A percentile compares a stretch with the other conserved stretches of the same genome.
Evolutionary conservation across 2,797 vertebrate genomes (phyloP).

Genomic region (Alfaro cultratus): DNA sequence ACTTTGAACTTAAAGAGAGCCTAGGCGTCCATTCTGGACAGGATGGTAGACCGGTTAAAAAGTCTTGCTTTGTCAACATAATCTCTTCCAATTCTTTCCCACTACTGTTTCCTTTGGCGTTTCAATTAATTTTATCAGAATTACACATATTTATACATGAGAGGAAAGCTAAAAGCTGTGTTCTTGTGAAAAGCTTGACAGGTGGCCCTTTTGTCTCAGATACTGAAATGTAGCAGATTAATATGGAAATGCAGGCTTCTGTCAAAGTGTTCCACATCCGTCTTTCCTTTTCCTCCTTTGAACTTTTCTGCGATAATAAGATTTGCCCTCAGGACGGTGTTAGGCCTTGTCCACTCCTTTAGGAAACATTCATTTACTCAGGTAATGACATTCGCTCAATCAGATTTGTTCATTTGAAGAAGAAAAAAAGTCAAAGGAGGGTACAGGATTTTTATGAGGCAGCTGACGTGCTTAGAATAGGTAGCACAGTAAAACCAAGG

Average conservation of each 20-base stretch:
- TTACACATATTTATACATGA: slow-evolving; percentile 84
- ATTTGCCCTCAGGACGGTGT: slow-evolving; percentile 75
- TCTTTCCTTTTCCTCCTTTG: slow-evolving; percentile 63
- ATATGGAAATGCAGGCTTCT: slow-evolving; percentile 79
- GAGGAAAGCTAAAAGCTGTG: slow-evolving; percentile 73
- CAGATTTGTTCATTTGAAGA: slow-evolving; percentile 79
- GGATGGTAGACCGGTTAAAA: slow-evolving; percentile 46
- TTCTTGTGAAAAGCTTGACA: slow-evolving; percentile 77
- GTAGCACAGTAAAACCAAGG: slow-evolving; percentile 49
- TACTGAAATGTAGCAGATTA: slow-evolving; percentile 78
- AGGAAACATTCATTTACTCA: slow-evolving; percentile 81
- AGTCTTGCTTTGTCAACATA: slow-evolving; percentile 59
- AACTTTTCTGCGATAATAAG: slow-evolving; percentile 78
- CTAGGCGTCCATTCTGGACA: slow-evolving; percentile 39
- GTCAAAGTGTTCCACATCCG: slow-evolving; percentile 64
- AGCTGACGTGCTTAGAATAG: slow-evolving; percentile 66
- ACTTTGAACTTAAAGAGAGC: slow-evolving; percentile 61
- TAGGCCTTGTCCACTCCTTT: slow-evolving; percentile 75
- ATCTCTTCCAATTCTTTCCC: slow-evolving; percentile 55
- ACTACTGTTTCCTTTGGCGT: slow-evolving; percentile 76
- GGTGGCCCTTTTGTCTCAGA: slow-evolving; percentile 72
- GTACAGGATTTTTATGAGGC: slow-evolving; percentile 60
- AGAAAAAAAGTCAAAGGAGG: slow-evolving; percentile 67
- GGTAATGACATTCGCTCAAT: slow-evolving; percentile 80
- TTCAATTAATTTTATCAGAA: slow-evolving; percentile 86